Evolutionary conservation across 2,888 invertebrate genomes (phyloP), one percentile per base, ranked within the genome.

Genomic region (Ariolimax columbianus): DNA sequence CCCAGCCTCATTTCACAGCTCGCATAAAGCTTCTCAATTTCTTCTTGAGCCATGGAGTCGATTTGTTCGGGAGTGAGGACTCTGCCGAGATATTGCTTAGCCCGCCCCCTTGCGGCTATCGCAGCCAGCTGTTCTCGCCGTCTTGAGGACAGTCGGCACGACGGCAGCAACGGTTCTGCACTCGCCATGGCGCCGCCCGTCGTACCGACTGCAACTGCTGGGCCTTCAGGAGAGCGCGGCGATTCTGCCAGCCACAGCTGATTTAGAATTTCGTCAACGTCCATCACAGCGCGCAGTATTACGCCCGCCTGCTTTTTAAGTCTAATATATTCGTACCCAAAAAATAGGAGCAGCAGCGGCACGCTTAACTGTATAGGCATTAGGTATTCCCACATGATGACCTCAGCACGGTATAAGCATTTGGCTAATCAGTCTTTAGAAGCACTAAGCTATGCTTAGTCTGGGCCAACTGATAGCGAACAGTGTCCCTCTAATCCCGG

Each of bases 21-120:
- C n/a, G 68, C 66, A 19, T 79, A 68, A 17, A 79, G 68, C 40
- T 68, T 66, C 3, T 68, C 79, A 47, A 66, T 19, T 4, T 79
- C 68, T 9, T 66, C 14, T 7, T 66, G 30, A 19, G 33, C 6
- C 23, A 79, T 4, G 0, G 2, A 1, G 1, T 79, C 66, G n/a
- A 66, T 9, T 23, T 79, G 66, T 0, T 79, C 68, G 1, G 23
- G 11, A 1, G 40, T 43, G 51, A 66, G 3, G 6, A 40, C 43
- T 33, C 36, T 26, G 1, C 43, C 66, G 4, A 66, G 40, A 38
- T 79, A 79, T 23, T 43, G 79, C 36, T 33, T 14, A 7, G 68
- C 30, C 30, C 3, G 79, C 1, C 79, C 79, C 0, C 68, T 43
- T 0, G 43, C 43, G 0, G 43, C 26, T 19, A 79, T 0, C 23